Evolutionary conservation across 2,888 invertebrate species (phyloP).

Genomic region (Hyalella azteca): DNA sequence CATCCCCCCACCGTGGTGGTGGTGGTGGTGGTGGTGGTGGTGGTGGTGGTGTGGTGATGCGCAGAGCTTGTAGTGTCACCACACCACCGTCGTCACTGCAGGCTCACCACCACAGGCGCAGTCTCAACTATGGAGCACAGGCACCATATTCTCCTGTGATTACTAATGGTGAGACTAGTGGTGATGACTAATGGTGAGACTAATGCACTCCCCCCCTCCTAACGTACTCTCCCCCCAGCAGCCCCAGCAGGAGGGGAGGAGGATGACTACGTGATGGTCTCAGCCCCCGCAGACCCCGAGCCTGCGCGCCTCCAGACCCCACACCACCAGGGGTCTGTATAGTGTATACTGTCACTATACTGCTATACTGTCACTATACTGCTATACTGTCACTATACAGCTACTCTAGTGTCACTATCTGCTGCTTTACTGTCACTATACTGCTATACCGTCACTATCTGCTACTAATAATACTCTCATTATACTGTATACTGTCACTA

Average conservation of each 20-base stretch:
- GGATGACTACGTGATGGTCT: slow-evolving; percentile 83
- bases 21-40: neutral
- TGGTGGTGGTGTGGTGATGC: slow-evolving; percentile 6
- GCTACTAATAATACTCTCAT: no score
- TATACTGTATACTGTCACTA: neutral
- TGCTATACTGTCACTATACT: no score
- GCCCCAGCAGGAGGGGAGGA: slow-evolving; percentile 69
- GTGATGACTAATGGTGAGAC: neutral
- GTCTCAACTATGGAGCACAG: neutral
- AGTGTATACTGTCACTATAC: no score
- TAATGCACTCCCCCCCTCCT: neutral
- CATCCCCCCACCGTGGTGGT: neutral
- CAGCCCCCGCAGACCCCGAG: slow-evolving; percentile 63
- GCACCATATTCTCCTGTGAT: neutral
- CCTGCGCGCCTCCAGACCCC: slow-evolving; percentile 28
- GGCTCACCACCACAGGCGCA: slow-evolving; percentile 30
- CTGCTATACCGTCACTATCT: slow-evolving; percentile 39
- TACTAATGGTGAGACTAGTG: no score
- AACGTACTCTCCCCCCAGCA: neutral
- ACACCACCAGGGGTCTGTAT: neutral
- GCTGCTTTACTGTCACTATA: no score
- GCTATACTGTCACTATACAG: neutral
- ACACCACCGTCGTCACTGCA: neutral
- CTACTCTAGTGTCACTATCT: slow-evolving; percentile 2
- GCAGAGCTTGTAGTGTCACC: neutral